phyloP scores from a whole-genome alignment of 2,113 vertebrate species.

The Chauna torquata region DNA sequence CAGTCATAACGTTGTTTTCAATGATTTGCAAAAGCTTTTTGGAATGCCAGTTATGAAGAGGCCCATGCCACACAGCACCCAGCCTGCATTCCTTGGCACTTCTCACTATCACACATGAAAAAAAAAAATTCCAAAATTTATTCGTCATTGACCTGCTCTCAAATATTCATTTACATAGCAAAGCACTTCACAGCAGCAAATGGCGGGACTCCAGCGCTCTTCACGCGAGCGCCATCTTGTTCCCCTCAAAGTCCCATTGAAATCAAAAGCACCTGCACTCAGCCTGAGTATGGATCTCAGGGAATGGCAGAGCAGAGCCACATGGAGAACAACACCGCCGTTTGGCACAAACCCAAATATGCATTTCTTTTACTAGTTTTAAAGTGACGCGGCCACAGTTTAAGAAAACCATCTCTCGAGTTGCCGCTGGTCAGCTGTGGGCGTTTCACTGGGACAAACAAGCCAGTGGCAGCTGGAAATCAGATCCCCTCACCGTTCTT shows the following conservation, averaged over 20 bases:
- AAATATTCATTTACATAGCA: neutral
- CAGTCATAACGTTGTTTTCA: neutral
- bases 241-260: neutral
- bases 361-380: neutral
- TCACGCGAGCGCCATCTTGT: neutral
- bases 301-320: fast-evolving
- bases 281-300: neutral
- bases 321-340: neutral
- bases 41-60: neutral
- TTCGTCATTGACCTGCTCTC: neutral
- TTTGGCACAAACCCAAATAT: neutral
- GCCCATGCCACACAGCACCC: neutral
- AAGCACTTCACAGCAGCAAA: neutral
- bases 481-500: neutral
- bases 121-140: neutral
- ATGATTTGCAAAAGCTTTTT: neutral
- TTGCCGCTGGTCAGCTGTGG: neutral
- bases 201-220: neutral
- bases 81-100: neutral
- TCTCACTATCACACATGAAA: neutral
- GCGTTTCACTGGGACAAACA: neutral
- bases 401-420: neutral
- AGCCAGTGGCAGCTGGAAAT: neutral
- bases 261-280: neutral
- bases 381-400: neutral